Base-by-base conservation (phyloP, 2,888 invertebrate genomes). In the Enchytraeus crypticus region DNA sequence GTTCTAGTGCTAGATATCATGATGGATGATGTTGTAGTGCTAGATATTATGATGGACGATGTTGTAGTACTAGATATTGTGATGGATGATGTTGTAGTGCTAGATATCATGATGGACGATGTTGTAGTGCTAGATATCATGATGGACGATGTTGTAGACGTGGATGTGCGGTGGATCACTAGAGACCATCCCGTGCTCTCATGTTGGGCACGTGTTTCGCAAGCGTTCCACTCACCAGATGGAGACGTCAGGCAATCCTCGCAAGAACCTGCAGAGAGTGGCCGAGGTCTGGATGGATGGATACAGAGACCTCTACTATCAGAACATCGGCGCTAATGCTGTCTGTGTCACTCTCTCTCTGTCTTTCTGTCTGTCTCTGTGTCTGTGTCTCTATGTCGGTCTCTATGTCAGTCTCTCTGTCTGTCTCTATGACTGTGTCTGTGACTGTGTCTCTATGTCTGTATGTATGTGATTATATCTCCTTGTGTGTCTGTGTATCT, bases 131-230 rank as follows among this genome's bases (percentile, higher is more conserved):
- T n/a, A n/a, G n/a, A n/a, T n/a, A n/a, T n/a, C n/a, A n/a, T n/a
- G n/a, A n/a, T n/a, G n/a, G n/a, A n/a, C n/a, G n/a, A n/a, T n/a
- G n/a, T n/a, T 69, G 11, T 72, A 84, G 84, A 91, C 93, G 5
- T 98, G 98, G 98, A 98, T 98, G 98, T 99, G 98, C 76, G 97
- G 97, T 59, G 98, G 98, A 51, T 91, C 90, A 0, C 81, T 98
- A 69, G 96, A 97, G 81, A 97, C 97, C 69, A 88, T 97, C 32
- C 97, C 98, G 1, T 98, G 98, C 78, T 96, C 95, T 5, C 97
- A 97, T 81, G 97, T 98, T 47, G 98, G 98, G 3, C 98, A 98
- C 81, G 96, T 98, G 77, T 98, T 98, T 84, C 85, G 98, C 68
- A 97, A 96, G 80, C 85, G 97, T 63, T 91, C 92, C 11, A 97